These are phyloP conservation scores for Gisinianus flammeolus DNA, from an alignment of 2,888 invertebrate genomes.

Conservation along the genomic window DNA sequence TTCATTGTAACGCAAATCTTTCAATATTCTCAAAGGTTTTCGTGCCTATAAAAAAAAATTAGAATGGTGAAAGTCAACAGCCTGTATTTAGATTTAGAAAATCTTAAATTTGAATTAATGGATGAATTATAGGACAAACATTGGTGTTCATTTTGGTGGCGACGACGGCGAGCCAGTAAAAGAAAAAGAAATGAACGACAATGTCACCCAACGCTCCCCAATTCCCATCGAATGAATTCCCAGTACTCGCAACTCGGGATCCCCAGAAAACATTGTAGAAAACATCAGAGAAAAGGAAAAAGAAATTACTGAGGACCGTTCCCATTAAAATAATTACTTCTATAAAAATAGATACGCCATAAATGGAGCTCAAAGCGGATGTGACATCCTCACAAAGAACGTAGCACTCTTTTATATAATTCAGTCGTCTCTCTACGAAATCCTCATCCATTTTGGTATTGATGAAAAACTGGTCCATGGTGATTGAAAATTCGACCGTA, in stretches of 20 bases:
- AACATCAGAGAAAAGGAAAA: slow-evolving; percentile 30
- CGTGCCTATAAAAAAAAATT: neutral
- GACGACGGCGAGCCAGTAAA: slow-evolving; percentile 42
- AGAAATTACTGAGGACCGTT: slow-evolving; percentile 39
- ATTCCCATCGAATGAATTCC: slow-evolving; percentile 11
- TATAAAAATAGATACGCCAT: slow-evolving; percentile 47
- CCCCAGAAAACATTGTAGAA: neutral
- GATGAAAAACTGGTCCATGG: neutral
- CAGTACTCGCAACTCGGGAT: neutral
- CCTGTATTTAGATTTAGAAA: neutral
- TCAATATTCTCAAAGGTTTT: too few species aligned
- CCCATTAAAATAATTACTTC: slow-evolving; percentile 49
- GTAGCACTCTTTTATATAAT: slow-evolving; percentile 36
- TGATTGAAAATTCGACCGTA: neutral
- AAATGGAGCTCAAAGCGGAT: slow-evolving; percentile 37
- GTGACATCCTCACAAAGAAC: slow-evolving; percentile 39
- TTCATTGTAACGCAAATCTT: too few species aligned
- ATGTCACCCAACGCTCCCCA: slow-evolving; percentile 25
- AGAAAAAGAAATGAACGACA: slow-evolving; percentile 49
- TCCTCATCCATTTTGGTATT: neutral
- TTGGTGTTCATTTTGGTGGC: slow-evolving; percentile 41
- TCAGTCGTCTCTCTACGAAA: slow-evolving; percentile 22
- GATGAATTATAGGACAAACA: neutral
- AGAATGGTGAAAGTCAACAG: neutral
- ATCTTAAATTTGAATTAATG: too few species aligned